Percentiles rank a stretch among this genome's conserved stretches.
Evolutionary conservation across 2,888 invertebrate genomes (phyloP).

Genomic region (Sicus ferrugineus): DNA sequence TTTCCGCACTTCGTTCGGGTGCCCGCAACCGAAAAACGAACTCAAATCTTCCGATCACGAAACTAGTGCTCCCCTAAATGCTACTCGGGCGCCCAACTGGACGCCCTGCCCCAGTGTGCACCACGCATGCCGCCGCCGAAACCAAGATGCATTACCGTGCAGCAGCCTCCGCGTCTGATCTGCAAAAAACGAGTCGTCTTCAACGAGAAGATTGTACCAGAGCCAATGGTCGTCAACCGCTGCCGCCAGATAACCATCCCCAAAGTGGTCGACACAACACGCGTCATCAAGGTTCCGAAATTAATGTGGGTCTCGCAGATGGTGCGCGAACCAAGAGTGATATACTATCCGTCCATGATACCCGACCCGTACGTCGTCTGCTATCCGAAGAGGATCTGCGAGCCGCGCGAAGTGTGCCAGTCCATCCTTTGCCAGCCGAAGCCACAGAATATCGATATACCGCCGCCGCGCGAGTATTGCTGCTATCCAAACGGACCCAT

Average conservation of each 20-base stretch:
- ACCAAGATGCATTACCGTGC: conserved; percentile 59
- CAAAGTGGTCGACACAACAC: conserved; percentile 57
- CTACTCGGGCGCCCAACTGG: conserved; percentile 56
- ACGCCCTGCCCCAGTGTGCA: conserved; percentile 58
- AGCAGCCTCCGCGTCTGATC: conserved; percentile 58
- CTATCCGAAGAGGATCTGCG: conserved; percentile 56
- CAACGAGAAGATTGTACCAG: conserved; percentile 56
- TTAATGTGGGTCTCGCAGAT: conserved; percentile 58
- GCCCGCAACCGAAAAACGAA: no score
- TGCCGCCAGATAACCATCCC: conserved; percentile 58
- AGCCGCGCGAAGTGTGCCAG: conserved; percentile 60
- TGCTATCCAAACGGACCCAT: conserved; percentile 59
- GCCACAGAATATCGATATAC: conserved; percentile 59
- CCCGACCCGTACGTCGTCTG: conserved; percentile 61
- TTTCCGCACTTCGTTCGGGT: conserved; percentile 44
- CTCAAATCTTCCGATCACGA: conserved; percentile 20
- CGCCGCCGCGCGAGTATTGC: conserved; percentile 57
- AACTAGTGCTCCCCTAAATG: conserved; percentile 57
- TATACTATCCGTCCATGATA: conserved; percentile 57
- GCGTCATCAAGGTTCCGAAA: conserved; percentile 58
- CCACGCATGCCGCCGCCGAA: conserved; percentile 55
- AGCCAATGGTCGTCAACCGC: conserved; percentile 58
- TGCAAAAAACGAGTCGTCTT: conserved; percentile 59
- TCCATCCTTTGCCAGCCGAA: conserved; percentile 61
- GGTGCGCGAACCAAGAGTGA: conserved; percentile 59